These are phyloP conservation scores for Cephalopachus bancanus DNA, from an alignment of 2,797 vertebrate species.

Conservation along the genomic window DNA sequence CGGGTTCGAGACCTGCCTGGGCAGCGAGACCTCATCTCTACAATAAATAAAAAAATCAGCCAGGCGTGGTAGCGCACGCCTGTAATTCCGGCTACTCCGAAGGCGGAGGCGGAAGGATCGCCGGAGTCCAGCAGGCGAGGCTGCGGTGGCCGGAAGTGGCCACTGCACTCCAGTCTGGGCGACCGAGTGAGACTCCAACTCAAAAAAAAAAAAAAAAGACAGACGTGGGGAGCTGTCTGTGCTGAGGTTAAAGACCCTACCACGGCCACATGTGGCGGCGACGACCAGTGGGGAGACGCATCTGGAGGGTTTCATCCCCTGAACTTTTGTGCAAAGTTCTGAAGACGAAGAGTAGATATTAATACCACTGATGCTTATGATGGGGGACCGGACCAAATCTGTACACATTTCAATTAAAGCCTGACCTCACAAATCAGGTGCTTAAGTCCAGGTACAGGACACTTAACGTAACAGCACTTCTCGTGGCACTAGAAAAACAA, in stretches of 20 bases:
- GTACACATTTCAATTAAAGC: background rate
- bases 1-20: too few relatives aligned
- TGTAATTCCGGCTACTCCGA: too few relatives aligned
- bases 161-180: too few relatives aligned
- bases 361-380: background rate
- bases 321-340: background rate
- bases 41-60: too few relatives aligned
- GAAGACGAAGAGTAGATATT: rapidly evolving
- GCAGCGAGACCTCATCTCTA: too few relatives aligned
- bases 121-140: too few relatives aligned
- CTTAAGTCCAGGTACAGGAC: background rate
- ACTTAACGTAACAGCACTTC: background rate
- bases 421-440: background rate
- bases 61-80: too few relatives aligned
- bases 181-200: too few relatives aligned
- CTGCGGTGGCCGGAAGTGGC: too few relatives aligned
- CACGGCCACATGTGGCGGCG: background rate
- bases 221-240: background rate
- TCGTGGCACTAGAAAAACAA: background rate
- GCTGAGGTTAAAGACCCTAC: background rate
- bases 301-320: background rate
- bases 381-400: background rate
- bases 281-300: background rate
- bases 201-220: too few relatives aligned
- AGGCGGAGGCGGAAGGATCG: too few relatives aligned